Evolutionary conservation across 2,797 vertebrate genomes (phyloP).

Genomic region (Hydrophis major): DNA sequence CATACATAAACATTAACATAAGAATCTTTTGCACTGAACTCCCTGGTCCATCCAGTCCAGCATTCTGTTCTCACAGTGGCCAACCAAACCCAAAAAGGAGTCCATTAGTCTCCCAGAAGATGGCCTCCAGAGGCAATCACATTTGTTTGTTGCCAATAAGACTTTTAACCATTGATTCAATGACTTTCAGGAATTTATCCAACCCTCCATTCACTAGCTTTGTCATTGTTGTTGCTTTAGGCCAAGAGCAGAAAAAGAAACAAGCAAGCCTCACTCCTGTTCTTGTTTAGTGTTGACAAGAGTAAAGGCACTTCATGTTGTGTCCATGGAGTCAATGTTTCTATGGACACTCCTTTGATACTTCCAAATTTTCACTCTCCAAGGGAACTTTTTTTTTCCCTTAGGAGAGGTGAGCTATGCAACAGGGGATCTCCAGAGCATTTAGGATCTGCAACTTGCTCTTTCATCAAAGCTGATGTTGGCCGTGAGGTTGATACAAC

Average conservation of each 20-base stretch:
- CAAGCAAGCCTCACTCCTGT: neutral
- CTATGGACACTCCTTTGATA: neutral
- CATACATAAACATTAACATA: neutral
- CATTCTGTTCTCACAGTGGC: neutral
- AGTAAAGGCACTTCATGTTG: neutral
- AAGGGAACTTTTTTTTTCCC: neutral
- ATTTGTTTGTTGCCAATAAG: neutral
- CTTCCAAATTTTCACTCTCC: neutral
- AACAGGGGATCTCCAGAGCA: neutral
- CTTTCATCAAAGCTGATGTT: neutral
- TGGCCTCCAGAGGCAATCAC: neutral
- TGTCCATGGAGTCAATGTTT: neutral
- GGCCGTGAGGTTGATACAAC: neutral
- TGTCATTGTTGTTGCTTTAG: neutral
- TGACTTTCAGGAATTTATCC: neutral
- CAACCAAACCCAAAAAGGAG: neutral
- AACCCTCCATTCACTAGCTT: neutral
- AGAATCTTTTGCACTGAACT: neutral
- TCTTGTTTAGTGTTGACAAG: neutral
- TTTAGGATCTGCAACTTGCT: neutral
- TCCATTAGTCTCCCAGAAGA: neutral
- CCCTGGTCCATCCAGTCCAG: neutral
- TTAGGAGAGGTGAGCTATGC: neutral
- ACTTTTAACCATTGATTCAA: neutral
- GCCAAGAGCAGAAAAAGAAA: neutral